Conservation (phyloP, 2,113 vertebrate genomes). For the Cyanistes caeruleus region DNA sequence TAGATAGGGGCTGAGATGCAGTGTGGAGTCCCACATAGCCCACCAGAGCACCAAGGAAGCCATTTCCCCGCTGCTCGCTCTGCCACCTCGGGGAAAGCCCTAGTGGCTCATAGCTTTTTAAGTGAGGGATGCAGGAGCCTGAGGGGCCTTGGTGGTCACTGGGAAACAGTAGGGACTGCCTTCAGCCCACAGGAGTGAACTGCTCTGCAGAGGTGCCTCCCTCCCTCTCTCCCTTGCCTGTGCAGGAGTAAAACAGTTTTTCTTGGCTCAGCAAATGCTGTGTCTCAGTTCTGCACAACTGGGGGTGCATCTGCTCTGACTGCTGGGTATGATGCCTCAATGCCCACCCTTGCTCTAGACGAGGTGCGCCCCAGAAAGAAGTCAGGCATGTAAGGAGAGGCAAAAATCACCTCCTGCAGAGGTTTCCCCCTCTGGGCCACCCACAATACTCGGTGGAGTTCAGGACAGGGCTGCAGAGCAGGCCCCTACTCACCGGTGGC, state of each 20-base stretch:
- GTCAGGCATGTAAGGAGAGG: not conserved
- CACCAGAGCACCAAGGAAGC: rapidly evolving
- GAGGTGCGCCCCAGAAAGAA: not conserved
- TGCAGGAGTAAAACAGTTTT: not conserved
- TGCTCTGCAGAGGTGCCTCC: not conserved
- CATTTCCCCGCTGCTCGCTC: rapidly evolving
- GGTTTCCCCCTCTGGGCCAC: not conserved
- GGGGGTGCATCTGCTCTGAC: not conserved
- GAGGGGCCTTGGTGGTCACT: not conserved
- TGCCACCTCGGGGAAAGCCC: not conserved
- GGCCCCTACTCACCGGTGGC: rapidly evolving
- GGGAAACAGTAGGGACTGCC: not conserved
- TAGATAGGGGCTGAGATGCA: not conserved
- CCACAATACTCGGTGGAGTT: not conserved
- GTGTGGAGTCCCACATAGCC: not conserved
- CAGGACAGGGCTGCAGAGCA: not conserved
- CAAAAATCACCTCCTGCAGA: not conserved
- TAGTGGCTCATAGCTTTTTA: not conserved
- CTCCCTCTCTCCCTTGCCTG: not conserved
- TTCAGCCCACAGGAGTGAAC: not conserved
- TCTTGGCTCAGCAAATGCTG: not conserved
- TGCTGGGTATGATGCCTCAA: rapidly evolving
- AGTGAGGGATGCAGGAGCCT: not conserved
- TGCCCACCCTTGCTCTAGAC: not conserved
- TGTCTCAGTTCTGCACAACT: not conserved